These are phyloP conservation scores for Myotis yumanensis DNA, from an alignment of 2,113 vertebrate genomes.

Conservation along the genomic window DNA sequence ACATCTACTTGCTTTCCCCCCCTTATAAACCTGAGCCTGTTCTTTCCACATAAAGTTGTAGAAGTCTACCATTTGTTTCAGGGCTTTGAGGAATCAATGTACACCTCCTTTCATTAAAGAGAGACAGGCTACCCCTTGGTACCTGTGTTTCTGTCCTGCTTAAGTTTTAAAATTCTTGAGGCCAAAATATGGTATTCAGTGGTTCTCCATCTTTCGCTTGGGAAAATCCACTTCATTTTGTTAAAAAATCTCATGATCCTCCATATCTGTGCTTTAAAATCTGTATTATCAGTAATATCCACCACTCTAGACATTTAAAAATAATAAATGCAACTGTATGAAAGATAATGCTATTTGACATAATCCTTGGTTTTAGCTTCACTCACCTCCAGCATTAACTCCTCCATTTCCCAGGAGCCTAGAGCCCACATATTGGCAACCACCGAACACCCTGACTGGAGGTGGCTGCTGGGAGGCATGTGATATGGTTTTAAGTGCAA, in stretches of 20 bases:
- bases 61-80: background rate
- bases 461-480: background rate
- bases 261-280: background rate
- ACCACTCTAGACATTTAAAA: background rate
- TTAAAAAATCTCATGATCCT: background rate
- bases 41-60: background rate
- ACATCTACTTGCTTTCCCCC: background rate
- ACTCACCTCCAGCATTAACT: slow-evolving; percentile 7
- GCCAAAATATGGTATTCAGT: background rate
- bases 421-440: background rate
- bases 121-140: background rate
- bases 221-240: background rate
- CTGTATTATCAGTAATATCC: background rate
- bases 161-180: background rate
- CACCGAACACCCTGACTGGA: background rate
- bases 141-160: background rate
- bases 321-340: background rate
- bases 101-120: slow-evolving; percentile 4
- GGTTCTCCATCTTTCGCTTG: background rate
- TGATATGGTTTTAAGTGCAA: background rate
- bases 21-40: background rate
- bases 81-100: background rate
- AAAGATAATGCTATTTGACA: background rate
- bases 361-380: background rate
- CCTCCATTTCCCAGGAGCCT: background rate